A percentile compares a stretch with the other conserved stretches of the same genome.
phyloP scores from a whole-genome alignment of 2,888 invertebrate species.

The Phortica magna region DNA sequence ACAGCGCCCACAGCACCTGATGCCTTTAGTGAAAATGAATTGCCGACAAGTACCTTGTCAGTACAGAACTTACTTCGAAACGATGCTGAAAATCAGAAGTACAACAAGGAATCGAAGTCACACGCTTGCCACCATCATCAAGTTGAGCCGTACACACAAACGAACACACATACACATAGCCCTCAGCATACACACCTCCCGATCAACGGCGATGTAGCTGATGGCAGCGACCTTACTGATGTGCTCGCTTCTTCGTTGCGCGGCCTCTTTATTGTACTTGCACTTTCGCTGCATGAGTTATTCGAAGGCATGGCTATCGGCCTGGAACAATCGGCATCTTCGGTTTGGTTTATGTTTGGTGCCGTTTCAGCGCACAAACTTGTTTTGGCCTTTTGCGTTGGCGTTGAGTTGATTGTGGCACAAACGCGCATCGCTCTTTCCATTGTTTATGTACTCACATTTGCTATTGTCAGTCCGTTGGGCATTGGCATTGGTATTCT shows the following conservation, averaged over 20 bases:
- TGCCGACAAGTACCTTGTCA: constrained; percentile 51
- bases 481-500: constrained; percentile 87
- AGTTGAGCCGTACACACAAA: constrained; percentile 31
- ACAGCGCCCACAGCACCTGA: neutral
- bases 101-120: constrained; percentile 42
- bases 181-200: constrained; percentile 67
- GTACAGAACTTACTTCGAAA: constrained; percentile 64
- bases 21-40: neutral
- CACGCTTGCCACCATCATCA: constrained; percentile 39
- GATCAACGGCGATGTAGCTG: constrained; percentile 40
- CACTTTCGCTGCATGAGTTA: constrained; percentile 90
- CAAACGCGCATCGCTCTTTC: constrained; percentile 82
- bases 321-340: constrained; percentile 82
- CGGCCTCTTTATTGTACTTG: constrained; percentile 87
- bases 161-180: constrained; percentile 39
- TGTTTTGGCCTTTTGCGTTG: constrained; percentile 92
- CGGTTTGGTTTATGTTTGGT: constrained; percentile 89
- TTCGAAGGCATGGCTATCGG: constrained; percentile 93
- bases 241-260: constrained; percentile 79
- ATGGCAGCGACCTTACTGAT: constrained; percentile 74
- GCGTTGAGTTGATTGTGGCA: constrained; percentile 88
- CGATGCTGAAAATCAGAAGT: constrained; percentile 63
- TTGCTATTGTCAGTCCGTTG: constrained; percentile 87
- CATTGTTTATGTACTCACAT: constrained; percentile 85
- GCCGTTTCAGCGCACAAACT: constrained; percentile 92